These are phyloP conservation scores for Orestias chungarensis DNA, from an alignment of 2,797 vertebrate species.

Conservation along the genomic window DNA sequence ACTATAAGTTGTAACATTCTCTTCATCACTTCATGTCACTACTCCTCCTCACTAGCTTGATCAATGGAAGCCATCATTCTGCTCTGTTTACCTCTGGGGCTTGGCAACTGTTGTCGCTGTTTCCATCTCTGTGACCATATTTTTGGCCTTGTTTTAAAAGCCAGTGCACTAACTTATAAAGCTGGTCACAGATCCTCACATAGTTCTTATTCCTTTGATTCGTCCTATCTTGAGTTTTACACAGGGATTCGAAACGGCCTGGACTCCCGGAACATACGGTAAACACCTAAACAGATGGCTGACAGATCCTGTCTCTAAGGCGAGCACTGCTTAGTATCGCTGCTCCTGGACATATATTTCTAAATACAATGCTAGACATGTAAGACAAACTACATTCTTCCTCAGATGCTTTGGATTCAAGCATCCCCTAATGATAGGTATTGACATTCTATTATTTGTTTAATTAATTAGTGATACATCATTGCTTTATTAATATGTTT, in stretches of 20 bases:
- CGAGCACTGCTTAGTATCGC: not conserved
- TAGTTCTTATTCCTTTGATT: slow-evolving; percentile 1
- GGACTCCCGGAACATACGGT: slow-evolving; percentile 11
- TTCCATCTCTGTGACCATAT: not conserved
- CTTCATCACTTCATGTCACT: not conserved
- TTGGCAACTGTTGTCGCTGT: not conserved
- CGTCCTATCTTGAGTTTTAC: not conserved
- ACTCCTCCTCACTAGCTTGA: not conserved
- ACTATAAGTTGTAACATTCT: not conserved
- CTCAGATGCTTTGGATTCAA: not conserved
- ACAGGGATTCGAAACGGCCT: slow-evolving; percentile 9
- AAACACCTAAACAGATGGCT: slow-evolving; percentile 33
- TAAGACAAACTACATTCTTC: not conserved
- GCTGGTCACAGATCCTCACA: not conserved
- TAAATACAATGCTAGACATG: not conserved
- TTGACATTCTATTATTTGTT: not conserved
- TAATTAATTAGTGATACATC: not conserved
- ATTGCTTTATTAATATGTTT: not conserved
- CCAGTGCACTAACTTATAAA: not conserved
- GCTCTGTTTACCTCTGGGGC: not conserved
- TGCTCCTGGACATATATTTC: not conserved
- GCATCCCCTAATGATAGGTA: not conserved
- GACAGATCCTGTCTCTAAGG: slow-evolving; percentile 6
- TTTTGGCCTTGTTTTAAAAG: not conserved
- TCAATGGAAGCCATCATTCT: not conserved